Conservation (phyloP, 1,140 invertebrate genomes). For the Tetramorium parvispinum region DNA sequence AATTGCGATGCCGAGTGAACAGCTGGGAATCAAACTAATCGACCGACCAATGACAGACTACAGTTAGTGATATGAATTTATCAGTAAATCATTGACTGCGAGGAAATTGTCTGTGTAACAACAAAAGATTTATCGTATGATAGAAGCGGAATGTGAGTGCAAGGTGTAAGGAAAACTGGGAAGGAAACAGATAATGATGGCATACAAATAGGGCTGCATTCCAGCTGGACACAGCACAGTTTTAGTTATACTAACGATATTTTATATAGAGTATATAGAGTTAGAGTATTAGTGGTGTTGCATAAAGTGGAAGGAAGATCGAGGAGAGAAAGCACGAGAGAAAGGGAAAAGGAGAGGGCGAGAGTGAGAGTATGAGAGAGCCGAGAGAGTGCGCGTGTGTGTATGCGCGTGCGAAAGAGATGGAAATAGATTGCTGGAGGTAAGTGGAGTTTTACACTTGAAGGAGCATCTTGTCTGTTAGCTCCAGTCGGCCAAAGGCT, state of each 20-base stretch:
- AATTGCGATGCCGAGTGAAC: slow-evolving; percentile 83
- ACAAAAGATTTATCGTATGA: slow-evolving; percentile 71
- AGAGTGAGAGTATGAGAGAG: slow-evolving; percentile 29
- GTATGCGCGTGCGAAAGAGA: slow-evolving; percentile 31
- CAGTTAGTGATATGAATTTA: slow-evolving; percentile 84
- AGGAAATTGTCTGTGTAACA: slow-evolving; percentile 78
- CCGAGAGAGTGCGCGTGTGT: not conserved
- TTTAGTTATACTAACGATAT: slow-evolving; percentile 86
- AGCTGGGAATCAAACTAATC: slow-evolving; percentile 86
- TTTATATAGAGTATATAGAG: slow-evolving; percentile 86
- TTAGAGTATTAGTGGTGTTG: slow-evolving; percentile 85
- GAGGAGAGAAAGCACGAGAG: slow-evolving; percentile 19
- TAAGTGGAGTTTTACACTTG: slow-evolving; percentile 80
- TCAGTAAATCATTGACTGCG: slow-evolving; percentile 81
- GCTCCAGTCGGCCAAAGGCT: slow-evolving; percentile 85
- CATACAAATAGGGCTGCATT: slow-evolving; percentile 85
- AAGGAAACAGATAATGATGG: slow-evolving; percentile 75
- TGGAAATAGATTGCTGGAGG: slow-evolving; percentile 47
- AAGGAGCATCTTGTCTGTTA: slow-evolving; percentile 86
- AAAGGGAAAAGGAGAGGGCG: slow-evolving; percentile 3
- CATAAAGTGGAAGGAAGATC: slow-evolving; percentile 75
- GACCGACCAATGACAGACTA: slow-evolving; percentile 85
- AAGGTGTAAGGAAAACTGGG: slow-evolving; percentile 50
- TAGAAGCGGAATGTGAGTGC: slow-evolving; percentile 59
- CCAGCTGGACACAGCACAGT: slow-evolving; percentile 84